phyloP scores from a whole-genome alignment of 2,797 vertebrate genomes.

The Furcifer pardalis region DNA sequence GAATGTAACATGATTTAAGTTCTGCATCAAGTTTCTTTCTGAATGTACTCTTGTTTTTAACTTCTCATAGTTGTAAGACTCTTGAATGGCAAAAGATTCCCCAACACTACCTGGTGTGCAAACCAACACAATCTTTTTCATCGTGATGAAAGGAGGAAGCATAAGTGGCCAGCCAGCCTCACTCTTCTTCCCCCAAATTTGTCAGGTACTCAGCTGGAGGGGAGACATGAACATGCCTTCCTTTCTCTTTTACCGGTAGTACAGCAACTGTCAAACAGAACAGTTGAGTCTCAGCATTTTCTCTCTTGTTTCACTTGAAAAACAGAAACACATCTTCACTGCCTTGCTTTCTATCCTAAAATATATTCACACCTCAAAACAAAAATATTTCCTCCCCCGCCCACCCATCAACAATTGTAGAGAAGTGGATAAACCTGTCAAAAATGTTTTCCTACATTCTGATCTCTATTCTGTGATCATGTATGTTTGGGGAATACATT shows the following conservation, averaged over 20 bases:
- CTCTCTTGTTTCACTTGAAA: not conserved
- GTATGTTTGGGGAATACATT: not conserved
- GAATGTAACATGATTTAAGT: too few relatives aligned
- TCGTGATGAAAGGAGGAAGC: not conserved
- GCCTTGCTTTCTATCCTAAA: not conserved
- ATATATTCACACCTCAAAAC: not conserved
- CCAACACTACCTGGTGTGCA: too few relatives aligned
- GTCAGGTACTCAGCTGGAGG: not conserved
- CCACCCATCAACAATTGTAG: not conserved
- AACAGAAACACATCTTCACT: not conserved
- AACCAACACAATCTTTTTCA: not conserved
- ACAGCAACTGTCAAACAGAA: not conserved
- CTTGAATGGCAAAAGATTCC: too few relatives aligned
- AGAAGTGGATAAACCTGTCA: not conserved
- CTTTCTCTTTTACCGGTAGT: not conserved
- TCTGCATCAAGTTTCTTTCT: too few relatives aligned
- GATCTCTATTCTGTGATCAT: too few relatives aligned
- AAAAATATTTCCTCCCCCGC: not conserved
- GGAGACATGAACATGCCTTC: not conserved
- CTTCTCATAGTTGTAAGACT: too few relatives aligned
- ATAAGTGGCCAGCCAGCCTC: not conserved
- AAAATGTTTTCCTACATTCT: not conserved
- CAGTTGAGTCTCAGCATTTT: not conserved
- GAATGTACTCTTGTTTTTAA: too few relatives aligned
- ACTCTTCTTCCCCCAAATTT: not conserved